Base-by-base conservation (phyloP, 2,888 invertebrate species). In the Operophtera brumata region DNA sequence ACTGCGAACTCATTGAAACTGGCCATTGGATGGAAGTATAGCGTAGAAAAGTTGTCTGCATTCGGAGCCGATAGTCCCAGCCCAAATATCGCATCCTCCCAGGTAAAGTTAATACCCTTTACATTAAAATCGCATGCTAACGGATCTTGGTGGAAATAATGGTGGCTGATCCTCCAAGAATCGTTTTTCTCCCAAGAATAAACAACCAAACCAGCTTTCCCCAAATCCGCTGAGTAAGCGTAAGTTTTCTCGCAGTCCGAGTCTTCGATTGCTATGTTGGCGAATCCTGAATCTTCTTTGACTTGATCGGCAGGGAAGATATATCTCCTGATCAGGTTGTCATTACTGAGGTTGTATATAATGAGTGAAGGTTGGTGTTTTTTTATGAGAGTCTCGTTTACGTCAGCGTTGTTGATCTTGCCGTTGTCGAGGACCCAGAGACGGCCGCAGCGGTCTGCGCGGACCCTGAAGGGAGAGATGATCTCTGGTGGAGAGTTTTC, bases 361-460 rank as follows among this genome's bases (percentile, higher is more conserved):
- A 95, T 86, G 20, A 96, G 80, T 20, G 93, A 91, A 0, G 94
- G 92, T 0, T 93, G 90, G 12, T 91, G 90, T 73, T 87, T 90
- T 11, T 39, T 44, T 10, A 43, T 28, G 2, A 46, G 39, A 0
- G 82, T 91, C 40, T 82, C 87, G 77, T 75, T 90, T 65, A 63
- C 66, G 41, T 82, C 90, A 2, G 94, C 73, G 41, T 93, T 91
- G 54, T 94, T 93, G 0, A 92, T 88, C 35, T 93, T 91, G 0
- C 96, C 95, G 1, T 93, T 94, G 73, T 96, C 96, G 40, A 96
- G 75, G 8, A 95, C 94, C 96, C 96, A 96, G 0, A 96, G 91
- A 0, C 95, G 91, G 10, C 93, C 93, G 75, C 96, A 96, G 44
- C 91, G 91, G 76, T 96, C 96, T 0, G 94, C 95, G 0, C 94